These are phyloP conservation scores for Gastracanthus pulcherrimus DNA, from an alignment of 2,888 invertebrate species.

Conservation along the genomic window DNA sequence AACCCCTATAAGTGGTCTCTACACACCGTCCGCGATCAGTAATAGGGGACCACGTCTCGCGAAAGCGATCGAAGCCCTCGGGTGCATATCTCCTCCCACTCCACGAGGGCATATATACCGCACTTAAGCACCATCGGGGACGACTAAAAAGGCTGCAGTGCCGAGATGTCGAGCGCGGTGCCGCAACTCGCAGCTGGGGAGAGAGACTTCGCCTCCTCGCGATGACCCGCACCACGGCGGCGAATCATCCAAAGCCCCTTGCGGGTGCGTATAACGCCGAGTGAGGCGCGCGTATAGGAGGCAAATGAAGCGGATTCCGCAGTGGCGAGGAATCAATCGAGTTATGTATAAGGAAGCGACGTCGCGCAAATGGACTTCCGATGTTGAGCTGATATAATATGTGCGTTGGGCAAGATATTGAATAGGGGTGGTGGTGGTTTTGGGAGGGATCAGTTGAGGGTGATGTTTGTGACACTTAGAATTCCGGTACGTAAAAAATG, in stretches of 20 bases:
- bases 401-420: neutral
- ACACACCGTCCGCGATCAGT: too few relatives aligned
- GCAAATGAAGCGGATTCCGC: neutral
- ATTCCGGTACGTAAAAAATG: too few relatives aligned
- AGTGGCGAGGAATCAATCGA: neutral
- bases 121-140: too few relatives aligned
- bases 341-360: neutral
- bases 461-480: too few relatives aligned
- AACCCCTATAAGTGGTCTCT: too few relatives aligned
- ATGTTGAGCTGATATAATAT: neutral
- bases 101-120: too few relatives aligned
- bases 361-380: constrained; percentile 1
- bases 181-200: too few relatives aligned
- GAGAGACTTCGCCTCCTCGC: neutral
- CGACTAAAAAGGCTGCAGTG: constrained; percentile 32
- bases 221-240: neutral
- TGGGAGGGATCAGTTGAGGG: too few relatives aligned
- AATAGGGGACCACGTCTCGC: too few relatives aligned
- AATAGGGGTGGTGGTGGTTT: neutral
- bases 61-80: constrained; percentile 33
- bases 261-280: neutral
- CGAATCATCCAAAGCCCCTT: neutral
- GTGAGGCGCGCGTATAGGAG: neutral
- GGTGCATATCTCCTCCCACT: too few relatives aligned
- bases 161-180: neutral